phyloP scores from a whole-genome alignment of 1,140 invertebrate species.

The Chelonus insularis region DNA sequence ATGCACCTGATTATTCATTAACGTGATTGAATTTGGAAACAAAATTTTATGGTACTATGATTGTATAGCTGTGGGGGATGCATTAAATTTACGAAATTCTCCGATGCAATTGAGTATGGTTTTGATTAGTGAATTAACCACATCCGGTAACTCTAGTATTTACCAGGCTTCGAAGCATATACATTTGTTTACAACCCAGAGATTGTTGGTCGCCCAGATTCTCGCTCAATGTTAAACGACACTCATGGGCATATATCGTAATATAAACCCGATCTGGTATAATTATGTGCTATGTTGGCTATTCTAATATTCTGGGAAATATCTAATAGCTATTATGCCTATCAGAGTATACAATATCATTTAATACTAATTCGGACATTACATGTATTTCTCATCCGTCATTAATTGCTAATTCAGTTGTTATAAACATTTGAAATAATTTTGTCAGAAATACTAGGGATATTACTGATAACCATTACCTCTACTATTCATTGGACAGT shows the following conservation, averaged over 20 bases:
- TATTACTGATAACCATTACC: too few relatives aligned
- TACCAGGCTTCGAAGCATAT: too few relatives aligned
- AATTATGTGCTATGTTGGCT: slow-evolving; percentile 45
- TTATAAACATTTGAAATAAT: too few relatives aligned
- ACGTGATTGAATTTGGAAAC: too few relatives aligned
- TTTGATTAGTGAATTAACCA: slow-evolving; percentile 26
- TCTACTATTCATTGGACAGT: not conserved
- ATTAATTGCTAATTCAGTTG: too few relatives aligned
- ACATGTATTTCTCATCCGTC: too few relatives aligned
- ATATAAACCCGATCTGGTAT: slow-evolving; percentile 23
- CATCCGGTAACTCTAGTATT: too few relatives aligned
- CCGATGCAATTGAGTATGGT: slow-evolving; percentile 17
- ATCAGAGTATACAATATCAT: too few relatives aligned
- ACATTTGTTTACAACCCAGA: not conserved
- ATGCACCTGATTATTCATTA: too few relatives aligned
- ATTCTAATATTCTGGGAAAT: slow-evolving; percentile 50
- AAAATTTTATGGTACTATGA: not conserved
- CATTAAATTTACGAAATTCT: slow-evolving; percentile 30
- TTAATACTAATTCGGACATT: too few relatives aligned
- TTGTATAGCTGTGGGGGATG: not conserved
- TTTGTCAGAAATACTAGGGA: too few relatives aligned
- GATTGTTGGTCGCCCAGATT: not conserved
- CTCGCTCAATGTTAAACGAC: not conserved
- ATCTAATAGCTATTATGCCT: slow-evolving; percentile 47
- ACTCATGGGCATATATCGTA: slow-evolving; percentile 28